phyloP scores from a whole-genome alignment of 2,113 vertebrate species.

The Natator depressus region DNA sequence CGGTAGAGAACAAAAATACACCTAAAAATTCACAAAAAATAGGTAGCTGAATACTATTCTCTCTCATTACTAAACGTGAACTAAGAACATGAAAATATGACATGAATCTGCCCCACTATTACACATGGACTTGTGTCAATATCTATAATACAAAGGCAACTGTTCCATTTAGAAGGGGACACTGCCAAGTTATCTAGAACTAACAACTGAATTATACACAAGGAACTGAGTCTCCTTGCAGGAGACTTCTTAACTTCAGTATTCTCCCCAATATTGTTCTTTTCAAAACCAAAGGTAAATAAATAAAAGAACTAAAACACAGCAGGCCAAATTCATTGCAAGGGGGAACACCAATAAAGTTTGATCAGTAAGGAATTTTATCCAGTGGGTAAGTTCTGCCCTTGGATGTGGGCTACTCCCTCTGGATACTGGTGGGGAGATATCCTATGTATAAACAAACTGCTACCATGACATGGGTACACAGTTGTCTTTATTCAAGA shows the following conservation, averaged over 20 bases:
- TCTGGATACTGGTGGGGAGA: background rate
- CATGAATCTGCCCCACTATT: background rate
- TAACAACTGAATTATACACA: background rate
- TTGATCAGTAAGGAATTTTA: background rate
- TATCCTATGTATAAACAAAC: background rate
- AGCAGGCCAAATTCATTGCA: background rate
- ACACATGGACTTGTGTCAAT: background rate
- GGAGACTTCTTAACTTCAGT: background rate
- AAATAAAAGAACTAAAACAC: background rate
- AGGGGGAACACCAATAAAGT: rapidly evolving
- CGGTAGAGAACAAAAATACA: background rate
- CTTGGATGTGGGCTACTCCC: background rate
- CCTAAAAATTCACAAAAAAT: background rate
- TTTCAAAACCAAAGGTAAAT: conserved; percentile 13
- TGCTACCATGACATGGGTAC: background rate
- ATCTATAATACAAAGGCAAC: background rate
- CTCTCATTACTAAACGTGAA: background rate
- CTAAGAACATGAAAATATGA: background rate
- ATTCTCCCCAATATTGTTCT: background rate
- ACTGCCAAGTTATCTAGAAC: background rate
- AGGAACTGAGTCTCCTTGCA: background rate
- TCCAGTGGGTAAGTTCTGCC: background rate
- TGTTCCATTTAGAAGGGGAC: background rate
- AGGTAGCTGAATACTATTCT: background rate
- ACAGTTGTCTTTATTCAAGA: background rate